Evolutionary conservation across 2,797 vertebrate species (phyloP).

Genomic region (Urocyon cinereoargenteus): DNA sequence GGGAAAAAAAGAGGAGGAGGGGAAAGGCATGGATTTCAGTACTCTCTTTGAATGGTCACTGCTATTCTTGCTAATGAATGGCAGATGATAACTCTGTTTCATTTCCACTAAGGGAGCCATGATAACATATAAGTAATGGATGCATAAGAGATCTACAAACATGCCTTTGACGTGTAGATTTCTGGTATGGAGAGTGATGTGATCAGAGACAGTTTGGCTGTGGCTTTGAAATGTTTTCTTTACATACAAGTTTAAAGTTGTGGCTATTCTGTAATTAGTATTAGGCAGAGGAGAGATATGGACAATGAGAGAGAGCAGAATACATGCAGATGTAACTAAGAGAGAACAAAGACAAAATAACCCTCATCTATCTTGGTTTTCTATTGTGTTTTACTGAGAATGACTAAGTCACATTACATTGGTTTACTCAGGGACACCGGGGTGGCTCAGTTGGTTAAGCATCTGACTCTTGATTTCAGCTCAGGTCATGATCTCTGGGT

Average conservation of each 20-base stretch:
- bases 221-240: slow-evolving; percentile 32
- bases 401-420: not conserved
- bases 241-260: not conserved
- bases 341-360: not conserved
- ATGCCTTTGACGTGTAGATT: slow-evolving; percentile 21
- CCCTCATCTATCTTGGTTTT: not conserved
- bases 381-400: slow-evolving; percentile 24
- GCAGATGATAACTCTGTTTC: not conserved
- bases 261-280: not conserved
- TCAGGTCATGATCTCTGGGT: not conserved
- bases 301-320: not conserved
- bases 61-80: not conserved
- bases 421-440: not conserved
- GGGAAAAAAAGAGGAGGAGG: not conserved
- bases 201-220: not conserved
- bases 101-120: not conserved
- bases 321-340: not conserved
- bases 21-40: not conserved
- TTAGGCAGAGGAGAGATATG: not conserved
- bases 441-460: not conserved
- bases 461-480: not conserved
- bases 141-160: not conserved
- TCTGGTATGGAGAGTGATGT: not conserved
- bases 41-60: not conserved
- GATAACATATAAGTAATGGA: not conserved